Conservation (phyloP, 2,797 vertebrate species). For the Atherinosoma microstoma region DNA sequence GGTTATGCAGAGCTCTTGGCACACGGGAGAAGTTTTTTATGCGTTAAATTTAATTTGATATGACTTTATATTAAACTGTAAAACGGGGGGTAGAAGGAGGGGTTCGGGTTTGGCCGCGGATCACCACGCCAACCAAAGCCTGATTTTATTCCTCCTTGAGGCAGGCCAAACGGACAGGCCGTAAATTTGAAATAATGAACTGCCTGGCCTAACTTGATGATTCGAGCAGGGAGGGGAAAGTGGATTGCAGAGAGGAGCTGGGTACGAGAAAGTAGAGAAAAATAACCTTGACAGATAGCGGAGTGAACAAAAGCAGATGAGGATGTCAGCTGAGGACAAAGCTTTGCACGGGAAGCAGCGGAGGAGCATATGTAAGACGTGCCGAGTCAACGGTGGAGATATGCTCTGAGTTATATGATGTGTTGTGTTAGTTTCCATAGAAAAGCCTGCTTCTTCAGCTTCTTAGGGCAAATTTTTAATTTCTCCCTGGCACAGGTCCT, state of each 20-base stretch:
- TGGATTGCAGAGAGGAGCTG: slow-evolving; percentile 42
- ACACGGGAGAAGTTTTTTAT: slow-evolving; percentile 45
- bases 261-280: slow-evolving; percentile 35
- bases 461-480: slow-evolving; percentile 70
- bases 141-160: slow-evolving; percentile 72
- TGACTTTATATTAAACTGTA: slow-evolving; percentile 77
- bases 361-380: slow-evolving; percentile 15
- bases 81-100: slow-evolving; percentile 49
- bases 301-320: slow-evolving; percentile 28
- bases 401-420: slow-evolving; percentile 35
- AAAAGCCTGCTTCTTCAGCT: slow-evolving; percentile 58
- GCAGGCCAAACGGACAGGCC: slow-evolving; percentile 75
- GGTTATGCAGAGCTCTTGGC: slow-evolving; percentile 60
- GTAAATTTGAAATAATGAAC: slow-evolving; percentile 85
- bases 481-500: slow-evolving; percentile 59
- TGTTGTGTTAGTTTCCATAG: slow-evolving; percentile 43
- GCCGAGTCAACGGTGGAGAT: slow-evolving; percentile 5
- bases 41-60: slow-evolving; percentile 77
- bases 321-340: slow-evolving; percentile 58
- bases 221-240: slow-evolving; percentile 49
- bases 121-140: slow-evolving; percentile 71
- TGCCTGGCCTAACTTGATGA: slow-evolving; percentile 65
- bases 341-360: slow-evolving; percentile 30
- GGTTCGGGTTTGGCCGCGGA: slow-evolving; percentile 62
- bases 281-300: slow-evolving; percentile 34